Conservation (phyloP, 2,113 vertebrate genomes). For the Poicephalus meyeri region DNA sequence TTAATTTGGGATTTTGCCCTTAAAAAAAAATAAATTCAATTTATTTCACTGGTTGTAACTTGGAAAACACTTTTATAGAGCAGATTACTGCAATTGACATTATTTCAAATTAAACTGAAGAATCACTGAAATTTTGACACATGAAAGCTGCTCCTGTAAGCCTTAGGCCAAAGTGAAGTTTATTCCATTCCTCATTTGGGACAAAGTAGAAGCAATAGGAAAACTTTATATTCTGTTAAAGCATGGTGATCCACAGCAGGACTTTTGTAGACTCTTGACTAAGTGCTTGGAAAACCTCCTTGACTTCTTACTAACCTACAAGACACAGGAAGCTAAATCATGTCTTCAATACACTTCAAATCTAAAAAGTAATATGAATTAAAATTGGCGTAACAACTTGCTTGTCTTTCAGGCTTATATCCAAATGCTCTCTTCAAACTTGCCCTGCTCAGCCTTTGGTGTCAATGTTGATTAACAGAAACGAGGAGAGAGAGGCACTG, state of each 20-base stretch:
- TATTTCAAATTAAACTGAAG: slow-evolving; percentile 22
- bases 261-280: background rate
- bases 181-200: background rate
- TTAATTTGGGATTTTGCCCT: background rate
- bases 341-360: background rate
- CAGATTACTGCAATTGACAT: background rate
- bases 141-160: background rate
- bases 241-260: background rate
- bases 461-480: slow-evolving; percentile 3
- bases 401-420: background rate
- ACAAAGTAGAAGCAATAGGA: background rate
- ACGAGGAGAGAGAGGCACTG: background rate
- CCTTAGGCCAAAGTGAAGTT: background rate
- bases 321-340: background rate
- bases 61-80: background rate
- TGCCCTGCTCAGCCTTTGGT: background rate
- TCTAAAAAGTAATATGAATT: background rate
- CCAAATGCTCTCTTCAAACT: background rate
- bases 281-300: slow-evolving; percentile 6
- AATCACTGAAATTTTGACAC: background rate
- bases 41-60: background rate
- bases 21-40: background rate
- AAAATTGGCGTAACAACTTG: slow-evolving; percentile 10
- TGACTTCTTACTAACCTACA: background rate
- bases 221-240: background rate